Evolutionary conservation across 2,797 vertebrate species (phyloP), one percentile per base, ranked within the genome.

Genomic region (Simalia tracyae): DNA sequence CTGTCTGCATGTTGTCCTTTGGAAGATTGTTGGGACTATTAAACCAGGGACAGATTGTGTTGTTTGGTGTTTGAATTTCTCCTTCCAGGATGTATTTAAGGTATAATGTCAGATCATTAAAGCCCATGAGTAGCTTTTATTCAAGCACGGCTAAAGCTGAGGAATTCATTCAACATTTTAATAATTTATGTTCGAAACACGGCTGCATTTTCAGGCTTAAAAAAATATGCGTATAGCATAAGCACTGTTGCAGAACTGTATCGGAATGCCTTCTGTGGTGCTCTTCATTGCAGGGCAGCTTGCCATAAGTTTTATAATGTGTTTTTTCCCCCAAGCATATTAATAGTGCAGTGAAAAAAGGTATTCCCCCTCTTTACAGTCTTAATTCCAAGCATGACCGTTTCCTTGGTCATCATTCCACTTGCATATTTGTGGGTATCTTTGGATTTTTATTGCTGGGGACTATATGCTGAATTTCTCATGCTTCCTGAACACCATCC

Each of bases 21-120:
- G 90, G 95, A 90, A 95, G 95, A 96, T 95, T 93, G 93, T 92
- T 94, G 89, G 50, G 61, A 90, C 59, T 93, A 94, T 94, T 93
- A 92, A 92, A 92, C 87, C 87, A 94, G 92, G 56, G 84, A 36
- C 31, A 86, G 50, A 90, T 92, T 57, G 88, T 85, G n/a, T 7
- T 84, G 76, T 64, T 89, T 68, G 54, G 26, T 57, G 36, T 10
- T 89, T 68, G 15, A 12, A 57, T 59, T 95, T 59, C n/a, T 31
- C 22, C 26, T 91, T 72, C 94, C 87, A 90, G 56, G 81, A 89
- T 56, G 92, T 66, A 10, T 42, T 92, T 93, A 94, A 63, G 91
- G 64, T 94, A 0, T 24, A 46, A 50, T 89, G 22, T 88, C 84
- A 0, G 0, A 0, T 90, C 86, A 91, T 93, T 93, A 87, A 93